Evolutionary conservation across 2,888 invertebrate genomes (phyloP), one percentile per base, ranked within the genome.

Genomic region (Melangyna quadrimaculata): DNA sequence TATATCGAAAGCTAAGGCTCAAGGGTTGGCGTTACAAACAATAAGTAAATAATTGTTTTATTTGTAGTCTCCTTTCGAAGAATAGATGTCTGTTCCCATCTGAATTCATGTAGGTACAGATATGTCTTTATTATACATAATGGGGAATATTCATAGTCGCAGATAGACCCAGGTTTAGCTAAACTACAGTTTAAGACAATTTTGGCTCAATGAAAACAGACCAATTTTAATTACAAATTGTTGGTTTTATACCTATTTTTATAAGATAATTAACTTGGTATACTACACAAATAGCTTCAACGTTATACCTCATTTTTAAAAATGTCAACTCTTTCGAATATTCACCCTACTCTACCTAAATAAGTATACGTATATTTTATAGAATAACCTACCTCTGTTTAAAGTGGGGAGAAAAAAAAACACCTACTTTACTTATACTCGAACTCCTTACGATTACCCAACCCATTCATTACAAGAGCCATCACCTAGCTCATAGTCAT

Each of bases 401-500:
- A 43, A 29, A 53, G 53, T 53, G 53, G 29, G 55, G 27, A 27
- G n/a, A 6, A 63, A 63, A 43, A 43, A 12, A 43, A 29, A 43
- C 9, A 32, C 48, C 65, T 9, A 22, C 29, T 22, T 9, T 32
- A 8, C 0, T 1, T 37, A 37, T 37, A 14, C 7, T 32, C 9
- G 1, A 1, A 32, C 40, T 40, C 9, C n/a, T 19, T n/a, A 48
- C 48, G 35, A 9, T 67, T 48, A 67, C 29, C 48, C 48, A 67
- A 67, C 29, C 48, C 48, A 72, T 67, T 74, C 72, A 67, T 67
- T 67, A 73, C 14, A 8, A 72, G 12, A 29, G 45, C 53, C 74
- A 55, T 32, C 65, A 51, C 24, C 65, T 59, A 51, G 24, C 24
- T 57, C 70, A 74, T 55, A 43, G 63, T 71, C 79, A 70, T 83